Evolutionary conservation across 2,113 vertebrate genomes (phyloP).

Genomic region (Aegotheles bennettii): DNA sequence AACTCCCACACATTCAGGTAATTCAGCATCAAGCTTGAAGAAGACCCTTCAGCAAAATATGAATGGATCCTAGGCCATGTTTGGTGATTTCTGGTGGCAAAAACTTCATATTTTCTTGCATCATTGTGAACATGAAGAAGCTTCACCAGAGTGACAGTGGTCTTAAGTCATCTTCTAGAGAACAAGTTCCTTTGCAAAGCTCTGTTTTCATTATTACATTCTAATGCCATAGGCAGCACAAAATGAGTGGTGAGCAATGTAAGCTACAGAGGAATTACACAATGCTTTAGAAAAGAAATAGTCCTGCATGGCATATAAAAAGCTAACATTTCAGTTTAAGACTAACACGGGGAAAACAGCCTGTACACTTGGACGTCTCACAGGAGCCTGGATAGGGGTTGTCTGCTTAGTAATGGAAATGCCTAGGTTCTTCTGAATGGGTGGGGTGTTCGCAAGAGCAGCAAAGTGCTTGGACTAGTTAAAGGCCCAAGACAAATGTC

Average conservation of each 20-base stretch:
- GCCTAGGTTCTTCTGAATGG: background rate
- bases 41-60: background rate
- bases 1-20: background rate
- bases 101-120: background rate
- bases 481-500: background rate
- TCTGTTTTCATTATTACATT: background rate
- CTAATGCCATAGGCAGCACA: background rate
- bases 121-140: background rate
- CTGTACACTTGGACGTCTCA: fast-evolving
- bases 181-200: background rate
- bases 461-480: background rate
- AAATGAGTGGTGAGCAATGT: background rate
- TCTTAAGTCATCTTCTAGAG: background rate
- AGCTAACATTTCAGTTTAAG: background rate
- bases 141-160: background rate
- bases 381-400: background rate
- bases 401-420: fast-evolving
- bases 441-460: background rate
- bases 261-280: background rate
- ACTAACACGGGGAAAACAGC: background rate
- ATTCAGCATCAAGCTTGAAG: background rate
- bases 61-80: background rate
- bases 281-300: background rate
- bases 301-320: background rate
- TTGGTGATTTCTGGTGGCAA: background rate